Evolutionary conservation across 2,797 vertebrate genomes (phyloP).

Genomic region (Siniperca scherzeri): DNA sequence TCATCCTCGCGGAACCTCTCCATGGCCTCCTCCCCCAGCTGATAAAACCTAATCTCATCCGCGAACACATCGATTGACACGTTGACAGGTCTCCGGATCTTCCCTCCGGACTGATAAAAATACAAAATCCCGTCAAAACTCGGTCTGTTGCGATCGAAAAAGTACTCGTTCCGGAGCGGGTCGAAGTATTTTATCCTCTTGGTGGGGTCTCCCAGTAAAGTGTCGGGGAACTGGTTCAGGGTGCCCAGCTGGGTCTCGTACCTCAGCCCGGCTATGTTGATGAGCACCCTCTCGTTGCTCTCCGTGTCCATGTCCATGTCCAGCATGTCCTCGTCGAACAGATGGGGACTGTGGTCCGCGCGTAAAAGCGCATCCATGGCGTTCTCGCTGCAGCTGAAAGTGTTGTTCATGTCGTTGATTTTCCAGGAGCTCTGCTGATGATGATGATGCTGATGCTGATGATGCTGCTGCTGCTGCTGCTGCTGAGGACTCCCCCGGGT

Average conservation of each 20-base stretch:
- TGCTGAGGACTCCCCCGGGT: constrained; percentile 70
- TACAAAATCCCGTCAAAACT: constrained; percentile 97
- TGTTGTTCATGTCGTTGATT: constrained; percentile 89
- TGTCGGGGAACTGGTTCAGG: constrained; percentile 95
- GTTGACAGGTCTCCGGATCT: constrained; percentile 94
- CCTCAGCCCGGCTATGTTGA: constrained; percentile 94
- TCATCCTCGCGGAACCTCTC: constrained; percentile 95
- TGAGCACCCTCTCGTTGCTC: constrained; percentile 92
- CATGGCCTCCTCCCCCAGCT: constrained; percentile 95
- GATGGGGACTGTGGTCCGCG: constrained; percentile 86
- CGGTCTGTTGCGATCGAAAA: constrained; percentile 96
- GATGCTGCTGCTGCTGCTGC: not conserved
- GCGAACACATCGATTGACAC: constrained; percentile 96
- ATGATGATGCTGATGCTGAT: constrained; percentile 3
- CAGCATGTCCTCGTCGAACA: constrained; percentile 86
- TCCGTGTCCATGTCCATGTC: constrained; percentile 83
- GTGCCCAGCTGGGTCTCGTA: constrained; percentile 96
- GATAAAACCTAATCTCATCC: constrained; percentile 96
- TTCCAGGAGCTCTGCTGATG: constrained; percentile 79
- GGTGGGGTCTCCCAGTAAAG: constrained; percentile 92
- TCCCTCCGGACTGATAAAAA: constrained; percentile 96
- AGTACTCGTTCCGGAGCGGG: constrained; percentile 96
- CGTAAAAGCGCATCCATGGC: constrained; percentile 83
- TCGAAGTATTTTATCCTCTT: constrained; percentile 96
- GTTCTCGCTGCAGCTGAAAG: constrained; percentile 79